Evolutionary conservation across 2,888 invertebrate species (phyloP).

Genomic region (Iselma pallidipennis): DNA sequence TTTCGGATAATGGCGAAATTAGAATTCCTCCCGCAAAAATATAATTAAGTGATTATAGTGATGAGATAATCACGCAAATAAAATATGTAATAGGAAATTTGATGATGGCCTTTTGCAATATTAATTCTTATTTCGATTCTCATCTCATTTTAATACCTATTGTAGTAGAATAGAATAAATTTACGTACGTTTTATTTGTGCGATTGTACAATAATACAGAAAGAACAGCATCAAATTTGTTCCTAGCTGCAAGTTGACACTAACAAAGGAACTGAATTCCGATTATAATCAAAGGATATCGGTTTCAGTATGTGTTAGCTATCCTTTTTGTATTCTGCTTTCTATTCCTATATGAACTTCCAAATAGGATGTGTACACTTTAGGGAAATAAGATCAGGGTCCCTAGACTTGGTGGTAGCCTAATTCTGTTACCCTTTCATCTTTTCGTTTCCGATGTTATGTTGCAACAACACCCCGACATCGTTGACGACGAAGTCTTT

Average conservation of each 20-base stretch:
- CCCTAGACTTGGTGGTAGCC: conserved; percentile 26
- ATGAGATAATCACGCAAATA: background rate
- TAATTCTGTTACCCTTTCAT: conserved; percentile 37
- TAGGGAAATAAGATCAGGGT: conserved; percentile 35
- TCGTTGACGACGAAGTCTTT: conserved; percentile 4
- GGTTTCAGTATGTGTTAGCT: conserved; percentile 17
- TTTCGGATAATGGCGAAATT: background rate
- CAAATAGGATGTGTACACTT: conserved; percentile 34
- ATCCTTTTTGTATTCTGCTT: conserved; percentile 25
- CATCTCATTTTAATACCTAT: too few relatives aligned
- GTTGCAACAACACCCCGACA: background rate
- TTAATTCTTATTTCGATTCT: too few relatives aligned
- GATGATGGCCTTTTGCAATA: too few relatives aligned
- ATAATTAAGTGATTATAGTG: background rate
- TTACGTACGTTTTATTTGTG: too few relatives aligned
- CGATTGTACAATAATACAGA: too few relatives aligned
- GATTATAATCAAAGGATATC: background rate
- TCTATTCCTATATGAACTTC: conserved; percentile 25
- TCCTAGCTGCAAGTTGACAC: background rate
- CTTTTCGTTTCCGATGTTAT: conserved; percentile 22
- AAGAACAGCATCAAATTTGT: background rate
- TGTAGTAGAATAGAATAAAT: too few relatives aligned
- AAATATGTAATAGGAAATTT: background rate
- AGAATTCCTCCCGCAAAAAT: background rate
- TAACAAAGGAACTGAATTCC: background rate